Conservation (phyloP, 2,888 invertebrate species). For the Horisme vitalbata region DNA sequence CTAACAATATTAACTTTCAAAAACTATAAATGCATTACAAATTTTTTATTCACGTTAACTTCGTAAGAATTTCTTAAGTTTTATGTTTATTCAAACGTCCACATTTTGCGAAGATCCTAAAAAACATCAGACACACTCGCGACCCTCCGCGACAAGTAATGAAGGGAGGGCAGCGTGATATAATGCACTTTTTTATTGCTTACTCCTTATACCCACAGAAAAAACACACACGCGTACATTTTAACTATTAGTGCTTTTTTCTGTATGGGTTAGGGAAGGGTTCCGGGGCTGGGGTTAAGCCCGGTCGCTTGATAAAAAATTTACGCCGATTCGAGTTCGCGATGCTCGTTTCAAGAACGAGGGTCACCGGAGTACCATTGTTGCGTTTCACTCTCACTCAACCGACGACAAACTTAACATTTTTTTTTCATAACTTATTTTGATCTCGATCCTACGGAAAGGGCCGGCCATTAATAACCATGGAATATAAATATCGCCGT, state of each 20-base stretch:
- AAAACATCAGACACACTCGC: constrained; percentile 53
- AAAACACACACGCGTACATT: constrained; percentile 75
- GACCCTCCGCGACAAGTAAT: constrained; percentile 72
- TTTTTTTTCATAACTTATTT: constrained; percentile 29
- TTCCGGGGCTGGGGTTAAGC: constrained; percentile 68
- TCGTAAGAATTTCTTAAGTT: too few relatives aligned
- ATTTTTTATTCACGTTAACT: too few relatives aligned
- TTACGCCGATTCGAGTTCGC: constrained; percentile 67
- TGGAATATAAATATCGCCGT: constrained; percentile 37
- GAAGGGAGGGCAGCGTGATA: constrained; percentile 78
- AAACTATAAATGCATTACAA: too few relatives aligned
- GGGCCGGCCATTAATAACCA: constrained; percentile 36
- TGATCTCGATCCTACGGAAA: constrained; percentile 28
- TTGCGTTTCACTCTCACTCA: constrained; percentile 37
- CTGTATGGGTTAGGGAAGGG: constrained; percentile 70
- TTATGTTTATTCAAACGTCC: constrained; percentile 11
- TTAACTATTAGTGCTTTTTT: constrained; percentile 78
- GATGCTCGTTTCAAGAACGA: constrained; percentile 53
- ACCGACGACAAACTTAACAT: constrained; percentile 21
- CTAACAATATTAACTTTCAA: too few relatives aligned
- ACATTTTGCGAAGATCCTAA: constrained; percentile 37
- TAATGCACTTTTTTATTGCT: constrained; percentile 83
- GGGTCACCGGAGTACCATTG: constrained; percentile 55
- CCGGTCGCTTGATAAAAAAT: constrained; percentile 71
- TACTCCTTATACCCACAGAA: constrained; percentile 79